Conservation (phyloP, 1,140 invertebrate genomes). For the Aphaenogaster ashmeadi region DNA sequence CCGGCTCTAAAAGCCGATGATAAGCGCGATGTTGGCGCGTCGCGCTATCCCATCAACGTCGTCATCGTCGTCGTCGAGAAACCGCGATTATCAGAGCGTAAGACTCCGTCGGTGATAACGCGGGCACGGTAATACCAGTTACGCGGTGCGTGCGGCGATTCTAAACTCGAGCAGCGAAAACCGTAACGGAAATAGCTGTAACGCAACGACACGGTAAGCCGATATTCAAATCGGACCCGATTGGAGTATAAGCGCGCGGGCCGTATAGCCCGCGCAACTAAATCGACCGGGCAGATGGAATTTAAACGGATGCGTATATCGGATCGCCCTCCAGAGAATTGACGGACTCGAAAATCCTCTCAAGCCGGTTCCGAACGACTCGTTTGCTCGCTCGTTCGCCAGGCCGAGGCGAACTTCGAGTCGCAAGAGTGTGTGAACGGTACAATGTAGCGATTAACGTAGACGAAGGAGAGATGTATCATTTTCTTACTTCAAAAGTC, state of each 20-base stretch:
- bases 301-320: slow-evolving; percentile 29
- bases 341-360: slow-evolving; percentile 43
- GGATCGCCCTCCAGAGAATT: slow-evolving; percentile 10
- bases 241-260: background rate
- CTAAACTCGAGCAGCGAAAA: background rate
- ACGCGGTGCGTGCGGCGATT: background rate
- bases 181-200: slow-evolving; percentile 22
- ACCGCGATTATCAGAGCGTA: slow-evolving; percentile 11
- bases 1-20: slow-evolving; percentile 2
- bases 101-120: background rate
- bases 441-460: slow-evolving; percentile 36
- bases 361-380: slow-evolving; percentile 33
- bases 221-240: slow-evolving; percentile 46
- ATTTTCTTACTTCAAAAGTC: background rate
- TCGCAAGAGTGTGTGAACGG: slow-evolving; percentile 1
- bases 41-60: background rate
- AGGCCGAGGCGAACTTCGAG: background rate
- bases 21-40: slow-evolving; percentile 6
- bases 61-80: background rate
- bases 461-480: background rate
- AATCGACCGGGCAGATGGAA: slow-evolving; percentile 24
- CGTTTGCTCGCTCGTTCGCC: background rate
- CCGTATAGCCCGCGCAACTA: background rate
- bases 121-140: background rate
- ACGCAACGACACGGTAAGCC: background rate